phyloP scores from a whole-genome alignment of 2,888 invertebrate genomes.

The Lamellibrachia columna region DNA sequence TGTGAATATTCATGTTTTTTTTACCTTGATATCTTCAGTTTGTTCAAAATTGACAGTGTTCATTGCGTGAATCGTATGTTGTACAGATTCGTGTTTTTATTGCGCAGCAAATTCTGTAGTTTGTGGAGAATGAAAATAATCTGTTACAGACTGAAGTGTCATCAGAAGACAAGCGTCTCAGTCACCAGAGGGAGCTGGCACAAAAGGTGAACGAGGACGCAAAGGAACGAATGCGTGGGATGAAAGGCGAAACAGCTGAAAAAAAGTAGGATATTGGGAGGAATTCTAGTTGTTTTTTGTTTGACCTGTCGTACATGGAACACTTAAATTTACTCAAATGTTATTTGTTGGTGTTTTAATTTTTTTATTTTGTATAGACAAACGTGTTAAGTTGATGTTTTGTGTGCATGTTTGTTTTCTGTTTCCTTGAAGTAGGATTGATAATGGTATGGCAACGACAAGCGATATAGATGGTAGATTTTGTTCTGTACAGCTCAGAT shows the following conservation, averaged over 20 bases:
- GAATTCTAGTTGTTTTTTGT: neutral
- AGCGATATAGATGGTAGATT: neutral
- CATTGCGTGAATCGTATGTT: too few species aligned
- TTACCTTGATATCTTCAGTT: too few species aligned
- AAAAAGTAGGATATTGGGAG: conserved; percentile 54
- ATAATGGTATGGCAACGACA: too few species aligned
- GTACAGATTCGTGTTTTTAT: neutral
- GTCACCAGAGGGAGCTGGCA: conserved; percentile 95
- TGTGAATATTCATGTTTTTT: too few species aligned
- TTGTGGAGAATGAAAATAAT: neutral
- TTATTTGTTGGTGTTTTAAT: neutral
- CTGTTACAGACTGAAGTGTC: conserved; percentile 82
- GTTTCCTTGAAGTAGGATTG: neutral
- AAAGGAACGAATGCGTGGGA: conserved; percentile 88
- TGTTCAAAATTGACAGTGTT: too few species aligned
- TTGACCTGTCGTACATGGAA: too few species aligned
- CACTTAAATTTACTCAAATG: neutral
- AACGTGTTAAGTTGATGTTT: neutral
- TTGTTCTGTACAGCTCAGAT: too few species aligned
- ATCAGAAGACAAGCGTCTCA: conserved; percentile 95
- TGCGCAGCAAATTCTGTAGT: neutral
- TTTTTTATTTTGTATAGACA: neutral
- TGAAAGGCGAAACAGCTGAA: conserved; percentile 64
- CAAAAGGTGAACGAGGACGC: conserved; percentile 91
- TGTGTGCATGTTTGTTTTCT: neutral